Percentiles rank a stretch among this genome's conserved stretches.
Conservation (phyloP, 1,140 invertebrate species). For the Antheraea pernyi region DNA sequence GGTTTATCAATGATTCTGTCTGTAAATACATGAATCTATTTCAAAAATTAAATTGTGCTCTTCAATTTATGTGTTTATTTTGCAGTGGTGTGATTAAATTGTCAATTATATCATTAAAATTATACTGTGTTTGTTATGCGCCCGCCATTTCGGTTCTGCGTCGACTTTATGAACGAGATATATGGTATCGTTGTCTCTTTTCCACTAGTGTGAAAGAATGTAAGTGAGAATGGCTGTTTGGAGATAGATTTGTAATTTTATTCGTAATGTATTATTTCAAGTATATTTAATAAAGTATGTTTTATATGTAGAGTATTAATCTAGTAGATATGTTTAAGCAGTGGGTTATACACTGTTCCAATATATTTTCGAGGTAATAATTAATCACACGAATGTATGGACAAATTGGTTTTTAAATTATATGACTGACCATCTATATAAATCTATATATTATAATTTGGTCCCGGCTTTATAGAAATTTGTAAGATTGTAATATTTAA, state of each 20-base stretch:
- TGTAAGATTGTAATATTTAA: too few relatives aligned
- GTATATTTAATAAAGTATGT: too few relatives aligned
- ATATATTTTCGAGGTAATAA: too few relatives aligned
- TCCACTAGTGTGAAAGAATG: slow-evolving; percentile 37
- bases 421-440: too few relatives aligned
- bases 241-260: slow-evolving; percentile 21
- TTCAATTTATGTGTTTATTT: slow-evolving; percentile 14
- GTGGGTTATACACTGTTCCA: too few relatives aligned
- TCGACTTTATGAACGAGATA: slow-evolving; percentile 35
- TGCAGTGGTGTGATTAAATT: slow-evolving; percentile 30
- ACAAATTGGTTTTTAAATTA: too few relatives aligned
- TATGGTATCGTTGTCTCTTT: slow-evolving; percentile 48
- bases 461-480: too few relatives aligned
- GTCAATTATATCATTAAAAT: slow-evolving; percentile 36
- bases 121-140: slow-evolving; percentile 43
- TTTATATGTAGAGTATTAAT: too few relatives aligned
- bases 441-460: too few relatives aligned
- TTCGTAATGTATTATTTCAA: slow-evolving; percentile 17
- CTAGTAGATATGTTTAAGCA: too few relatives aligned
- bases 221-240: slow-evolving; percentile 32
- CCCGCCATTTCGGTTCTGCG: slow-evolving; percentile 55
- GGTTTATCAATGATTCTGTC: slow-evolving; percentile 25
- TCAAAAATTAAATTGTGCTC: slow-evolving; percentile 17
- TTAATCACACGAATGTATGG: too few relatives aligned
- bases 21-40: slow-evolving; percentile 25